Evolutionary conservation across 2,888 invertebrate species (phyloP).

Genomic region (Heliconius ismenius): DNA sequence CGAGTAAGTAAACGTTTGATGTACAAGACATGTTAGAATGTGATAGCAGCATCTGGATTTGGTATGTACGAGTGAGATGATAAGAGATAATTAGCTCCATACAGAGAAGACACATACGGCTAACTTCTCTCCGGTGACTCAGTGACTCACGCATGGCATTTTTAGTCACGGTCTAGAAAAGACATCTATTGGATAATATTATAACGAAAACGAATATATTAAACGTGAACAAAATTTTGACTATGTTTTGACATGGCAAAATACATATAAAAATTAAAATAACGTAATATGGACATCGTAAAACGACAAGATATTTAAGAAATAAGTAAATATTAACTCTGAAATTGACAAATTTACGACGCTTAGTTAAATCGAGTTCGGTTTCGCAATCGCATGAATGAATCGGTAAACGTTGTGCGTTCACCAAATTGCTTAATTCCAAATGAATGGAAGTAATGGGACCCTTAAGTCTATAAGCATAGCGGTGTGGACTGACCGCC

Average conservation of each 20-base stretch:
- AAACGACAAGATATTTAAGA: conserved; percentile 10
- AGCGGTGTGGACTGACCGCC: conserved; percentile 60
- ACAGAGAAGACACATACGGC: conserved; percentile 58
- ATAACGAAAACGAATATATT: conserved; percentile 26
- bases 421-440: conserved; percentile 78
- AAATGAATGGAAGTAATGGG: conserved; percentile 68
- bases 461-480: conserved; percentile 63
- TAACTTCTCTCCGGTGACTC: conserved; percentile 68
- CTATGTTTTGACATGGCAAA: neutral
- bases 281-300: neutral
- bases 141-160: conserved; percentile 52
- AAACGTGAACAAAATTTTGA: conserved; percentile 2
- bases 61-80: conserved; percentile 62
- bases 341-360: conserved; percentile 51
- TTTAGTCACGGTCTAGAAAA: conserved; percentile 45
- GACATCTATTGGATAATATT: conserved; percentile 32
- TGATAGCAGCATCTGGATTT: conserved; percentile 56
- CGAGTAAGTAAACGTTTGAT: conserved; percentile 56
- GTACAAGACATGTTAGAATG: conserved; percentile 53
- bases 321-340: conserved; percentile 39
- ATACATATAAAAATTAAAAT: neutral
- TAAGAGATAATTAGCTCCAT: conserved; percentile 59
- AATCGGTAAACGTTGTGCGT: conserved; percentile 73
- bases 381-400: conserved; percentile 74
- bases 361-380: conserved; percentile 54